Base-by-base conservation (phyloP, 30 jellyfish, hydroid and myxozoan genomes). In the Turritopsis rubra region DNA sequence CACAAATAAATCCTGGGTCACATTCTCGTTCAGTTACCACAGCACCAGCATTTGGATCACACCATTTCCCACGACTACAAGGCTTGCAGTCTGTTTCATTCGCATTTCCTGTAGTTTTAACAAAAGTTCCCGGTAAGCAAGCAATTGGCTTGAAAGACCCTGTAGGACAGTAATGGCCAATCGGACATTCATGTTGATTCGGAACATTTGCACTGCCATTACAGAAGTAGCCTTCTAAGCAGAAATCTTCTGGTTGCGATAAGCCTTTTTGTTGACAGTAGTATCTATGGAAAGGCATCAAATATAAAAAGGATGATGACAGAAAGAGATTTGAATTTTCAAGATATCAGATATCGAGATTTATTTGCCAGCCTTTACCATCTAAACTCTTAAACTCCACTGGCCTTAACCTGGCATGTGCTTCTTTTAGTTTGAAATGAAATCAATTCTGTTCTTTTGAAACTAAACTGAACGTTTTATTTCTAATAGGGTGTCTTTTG, bases 11-110 rank as follows among this genome's bases (percentile, higher is more conserved):
- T 19, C 98, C 98, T 9, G 95, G 90, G 29, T 74, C 76, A 54
- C 98, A 92, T n/a, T 75, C 84, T 71, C 88, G 89, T 72, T 92
- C 98, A 20, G 84, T 79, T 22, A 92, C 98, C 4, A 88, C 89
- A 22, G 94, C 95, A 1, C 98, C 98, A 17, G 95, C 92, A 72
- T 88, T 88, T 0, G 98, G 98, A 74, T 92, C 93, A 66, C 98
- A 92, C 98, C 98, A 92, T 81, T 88, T 92, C 19, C 98, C 98
- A 28, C 90, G 90, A 68, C 98, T 87, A 86, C 98, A 92, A 18
- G 98, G 93, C 65, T 87, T 88, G 87, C 98, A 92, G 73, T 85
- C 93, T 24, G 90, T 7, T 24, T 66, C 28, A 75, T 77, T 84
- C 84, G 83, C 72, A 21, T 90, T 83, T 5, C 98, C 86, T 71